Conservation (phyloP, 2,113 vertebrate species). For the Sylvilagus bachmani region DNA sequence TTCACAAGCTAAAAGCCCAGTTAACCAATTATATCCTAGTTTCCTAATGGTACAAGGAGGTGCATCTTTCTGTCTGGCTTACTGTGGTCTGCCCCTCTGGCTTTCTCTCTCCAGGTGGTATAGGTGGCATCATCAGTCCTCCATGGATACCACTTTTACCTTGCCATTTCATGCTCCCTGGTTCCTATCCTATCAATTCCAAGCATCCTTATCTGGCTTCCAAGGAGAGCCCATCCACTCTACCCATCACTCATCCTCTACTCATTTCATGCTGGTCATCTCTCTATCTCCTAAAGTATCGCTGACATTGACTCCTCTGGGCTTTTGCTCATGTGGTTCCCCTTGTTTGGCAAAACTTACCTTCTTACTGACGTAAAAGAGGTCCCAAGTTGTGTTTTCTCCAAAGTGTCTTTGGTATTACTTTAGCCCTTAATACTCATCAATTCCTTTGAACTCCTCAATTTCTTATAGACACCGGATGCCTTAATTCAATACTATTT, state of each 20-base stretch:
- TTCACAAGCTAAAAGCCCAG: background rate
- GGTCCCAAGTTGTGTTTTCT: background rate
- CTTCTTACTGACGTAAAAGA: background rate
- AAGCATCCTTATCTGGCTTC: background rate
- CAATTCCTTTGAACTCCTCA: constrained; percentile 10
- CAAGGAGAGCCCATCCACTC: background rate
- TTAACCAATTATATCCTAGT: background rate
- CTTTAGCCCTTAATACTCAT: background rate
- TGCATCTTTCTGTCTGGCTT: background rate
- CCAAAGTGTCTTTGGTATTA: background rate
- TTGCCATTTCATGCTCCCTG: background rate
- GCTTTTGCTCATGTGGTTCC: background rate
- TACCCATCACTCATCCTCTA: background rate
- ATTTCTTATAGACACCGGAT: background rate
- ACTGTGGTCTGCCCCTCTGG: background rate
- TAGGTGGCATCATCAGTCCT: background rate
- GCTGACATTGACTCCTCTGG: background rate
- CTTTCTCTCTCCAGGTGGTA: background rate
- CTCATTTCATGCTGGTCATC: background rate
- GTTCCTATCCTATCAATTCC: background rate
- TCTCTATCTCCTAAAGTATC: background rate
- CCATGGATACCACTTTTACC: background rate
- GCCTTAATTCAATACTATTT: background rate
- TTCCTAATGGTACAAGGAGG: background rate
- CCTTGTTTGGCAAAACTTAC: background rate